Percentiles rank a stretch among this genome's conserved stretches.
These are phyloP conservation scores for Glyptemys insculpta DNA, from an alignment of 2,797 vertebrate genomes.

Conservation along the genomic window DNA sequence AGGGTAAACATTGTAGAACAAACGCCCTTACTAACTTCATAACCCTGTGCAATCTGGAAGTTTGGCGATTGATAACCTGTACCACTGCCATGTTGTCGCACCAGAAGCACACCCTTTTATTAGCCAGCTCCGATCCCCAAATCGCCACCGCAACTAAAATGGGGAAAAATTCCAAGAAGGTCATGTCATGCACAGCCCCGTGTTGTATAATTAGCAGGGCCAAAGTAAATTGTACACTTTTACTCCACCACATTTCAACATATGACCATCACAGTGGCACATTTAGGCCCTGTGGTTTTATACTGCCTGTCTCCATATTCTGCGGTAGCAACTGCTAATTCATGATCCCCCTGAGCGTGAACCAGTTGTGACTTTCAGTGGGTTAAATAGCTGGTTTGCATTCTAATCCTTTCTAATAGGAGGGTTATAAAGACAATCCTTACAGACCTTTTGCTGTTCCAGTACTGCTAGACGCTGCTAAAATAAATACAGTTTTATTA, in stretches of 20 bases:
- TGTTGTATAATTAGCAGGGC: neutral
- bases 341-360: neutral
- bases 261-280: neutral
- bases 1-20: too few relatives aligned
- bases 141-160: too few relatives aligned
- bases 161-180: too few relatives aligned
- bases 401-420: slow-evolving; percentile 51
- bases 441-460: slow-evolving; percentile 44
- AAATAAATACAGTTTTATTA: slow-evolving; percentile 61
- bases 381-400: slow-evolving; percentile 45
- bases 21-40: too few relatives aligned
- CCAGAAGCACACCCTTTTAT: too few relatives aligned
- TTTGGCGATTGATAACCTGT: too few relatives aligned
- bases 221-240: neutral
- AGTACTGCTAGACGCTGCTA: slow-evolving; percentile 30
- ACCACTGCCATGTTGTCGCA: too few relatives aligned
- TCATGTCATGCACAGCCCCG: too few relatives aligned
- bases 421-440: slow-evolving; percentile 55
- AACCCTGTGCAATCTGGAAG: too few relatives aligned
- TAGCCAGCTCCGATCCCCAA: too few relatives aligned
- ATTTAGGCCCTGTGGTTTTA: fast-evolving
- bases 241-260: neutral
- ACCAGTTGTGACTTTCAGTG: neutral
- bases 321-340: neutral
- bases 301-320: neutral